Percentiles rank a stretch among this genome's conserved stretches.
Evolutionary conservation across 1,140 invertebrate species (phyloP).

Genomic region (Papilio xuthus): DNA sequence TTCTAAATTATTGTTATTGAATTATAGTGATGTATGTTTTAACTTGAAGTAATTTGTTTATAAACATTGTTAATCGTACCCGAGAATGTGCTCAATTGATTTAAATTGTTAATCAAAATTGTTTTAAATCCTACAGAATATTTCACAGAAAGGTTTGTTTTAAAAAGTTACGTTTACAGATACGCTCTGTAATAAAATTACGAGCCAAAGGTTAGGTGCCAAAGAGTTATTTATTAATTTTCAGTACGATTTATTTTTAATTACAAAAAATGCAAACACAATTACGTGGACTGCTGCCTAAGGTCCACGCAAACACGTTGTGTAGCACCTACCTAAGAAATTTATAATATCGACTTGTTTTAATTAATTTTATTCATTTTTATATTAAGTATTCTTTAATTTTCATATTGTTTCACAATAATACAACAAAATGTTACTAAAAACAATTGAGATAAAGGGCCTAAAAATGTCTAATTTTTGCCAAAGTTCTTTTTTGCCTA

Average conservation of each 20-base stretch:
- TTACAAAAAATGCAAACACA: neutral
- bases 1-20: neutral
- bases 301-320: neutral
- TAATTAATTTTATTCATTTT: conserved; percentile 3
- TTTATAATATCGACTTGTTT: neutral
- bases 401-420: neutral
- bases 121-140: neutral
- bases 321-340: conserved; percentile 15
- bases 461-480: conserved; percentile 6
- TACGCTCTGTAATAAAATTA: conserved; percentile 39
- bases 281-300: neutral
- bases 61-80: neutral
- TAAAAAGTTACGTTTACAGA: conserved; percentile 3
- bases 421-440: neutral
- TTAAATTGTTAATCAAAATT: neutral
- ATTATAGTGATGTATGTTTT: neutral
- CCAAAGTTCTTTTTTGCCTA: conserved; percentile 23
- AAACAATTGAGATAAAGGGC: neutral
- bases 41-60: neutral
- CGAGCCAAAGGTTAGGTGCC: conserved; percentile 62
- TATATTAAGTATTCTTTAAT: neutral
- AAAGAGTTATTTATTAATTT: conserved; percentile 53
- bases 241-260: conserved; percentile 31
- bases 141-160: neutral
- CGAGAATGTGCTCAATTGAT: neutral